A percentile compares a stretch with the other conserved stretches of the same genome.
Conservation (phyloP, 1,140 invertebrate genomes). For the Meloidogyne hapla region DNA sequence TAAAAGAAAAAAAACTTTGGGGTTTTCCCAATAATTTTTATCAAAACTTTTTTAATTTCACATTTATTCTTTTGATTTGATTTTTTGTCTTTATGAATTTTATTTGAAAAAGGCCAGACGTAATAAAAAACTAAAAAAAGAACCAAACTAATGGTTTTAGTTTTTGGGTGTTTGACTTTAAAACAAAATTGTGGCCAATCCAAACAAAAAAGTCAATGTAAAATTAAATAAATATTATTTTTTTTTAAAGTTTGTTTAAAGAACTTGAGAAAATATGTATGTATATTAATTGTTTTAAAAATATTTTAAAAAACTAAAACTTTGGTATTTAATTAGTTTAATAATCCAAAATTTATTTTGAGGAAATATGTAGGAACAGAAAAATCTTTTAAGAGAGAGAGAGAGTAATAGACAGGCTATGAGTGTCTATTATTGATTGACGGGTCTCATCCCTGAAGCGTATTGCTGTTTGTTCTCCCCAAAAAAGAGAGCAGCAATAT, state of each 20-base stretch:
- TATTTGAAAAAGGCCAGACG: background rate
- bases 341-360: no score
- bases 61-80: no score
- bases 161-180: background rate
- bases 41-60: no score
- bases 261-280: no score
- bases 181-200: background rate
- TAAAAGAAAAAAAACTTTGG: no score
- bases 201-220: no score
- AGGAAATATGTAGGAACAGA: background rate
- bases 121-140: constrained; percentile 3
- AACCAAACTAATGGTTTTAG: background rate
- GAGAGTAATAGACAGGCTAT: background rate
- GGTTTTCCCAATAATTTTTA: no score
- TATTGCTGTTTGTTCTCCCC: background rate
- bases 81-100: background rate
- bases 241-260: no score
- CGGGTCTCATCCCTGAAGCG: background rate
- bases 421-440: background rate
- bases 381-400: background rate
- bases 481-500: background rate
- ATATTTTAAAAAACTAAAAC: no score
- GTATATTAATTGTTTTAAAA: no score
- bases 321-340: no score
- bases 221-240: no score